A percentile compares a stretch with the other conserved stretches of the same genome.
Conservation (phyloP, 53 echinoderm and acorn worm genomes). For the Mesocentrotus franciscanus region DNA sequence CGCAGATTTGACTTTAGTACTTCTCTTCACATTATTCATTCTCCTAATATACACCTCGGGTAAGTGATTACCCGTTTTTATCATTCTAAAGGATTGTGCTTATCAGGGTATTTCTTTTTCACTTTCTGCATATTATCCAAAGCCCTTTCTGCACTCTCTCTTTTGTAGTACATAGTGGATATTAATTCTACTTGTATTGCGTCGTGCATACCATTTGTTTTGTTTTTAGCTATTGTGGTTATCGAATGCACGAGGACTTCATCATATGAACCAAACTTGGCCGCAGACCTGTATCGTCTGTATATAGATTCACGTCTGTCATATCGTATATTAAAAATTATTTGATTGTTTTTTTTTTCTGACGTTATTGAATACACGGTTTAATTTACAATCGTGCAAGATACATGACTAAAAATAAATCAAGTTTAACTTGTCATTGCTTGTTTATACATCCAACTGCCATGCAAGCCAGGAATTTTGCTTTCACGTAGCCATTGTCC, state of each 20-base stretch:
- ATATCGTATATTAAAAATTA: neutral
- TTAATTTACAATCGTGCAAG: neutral
- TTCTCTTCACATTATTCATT: neutral
- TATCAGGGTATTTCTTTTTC: neutral
- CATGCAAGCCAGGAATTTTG: neutral
- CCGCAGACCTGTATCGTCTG: neutral
- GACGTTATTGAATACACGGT: neutral
- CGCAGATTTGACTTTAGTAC: slow-evolving; percentile 1
- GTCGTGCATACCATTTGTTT: neutral
- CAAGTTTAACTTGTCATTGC: neutral
- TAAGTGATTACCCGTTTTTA: neutral
- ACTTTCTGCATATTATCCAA: neutral
- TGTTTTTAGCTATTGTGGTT: neutral
- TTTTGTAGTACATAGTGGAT: neutral
- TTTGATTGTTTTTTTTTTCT: neutral
- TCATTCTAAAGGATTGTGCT: neutral
- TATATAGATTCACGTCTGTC: neutral
- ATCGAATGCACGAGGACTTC: neutral
- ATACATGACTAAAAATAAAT: neutral
- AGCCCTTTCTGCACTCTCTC: neutral
- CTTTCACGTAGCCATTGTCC: neutral
- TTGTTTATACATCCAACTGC: neutral
- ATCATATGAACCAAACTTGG: neutral
- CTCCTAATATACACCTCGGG: slow-evolving; percentile 19
- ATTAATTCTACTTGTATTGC: neutral